Evolutionary conservation across 2,113 vertebrate species (phyloP).

Genomic region (Lophotis ruficrista): DNA sequence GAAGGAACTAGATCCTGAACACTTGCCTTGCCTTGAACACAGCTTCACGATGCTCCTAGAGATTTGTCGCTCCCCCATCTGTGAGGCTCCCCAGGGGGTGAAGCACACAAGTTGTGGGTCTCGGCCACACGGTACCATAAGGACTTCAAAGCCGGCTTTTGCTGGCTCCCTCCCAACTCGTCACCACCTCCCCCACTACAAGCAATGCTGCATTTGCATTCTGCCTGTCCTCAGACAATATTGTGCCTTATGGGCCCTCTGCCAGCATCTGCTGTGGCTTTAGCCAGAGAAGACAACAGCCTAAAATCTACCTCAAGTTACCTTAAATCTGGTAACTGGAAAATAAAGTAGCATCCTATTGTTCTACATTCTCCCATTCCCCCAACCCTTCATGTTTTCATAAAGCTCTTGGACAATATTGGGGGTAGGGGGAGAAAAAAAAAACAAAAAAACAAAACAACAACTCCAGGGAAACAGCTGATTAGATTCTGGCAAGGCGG

Average conservation of each 20-base stretch:
- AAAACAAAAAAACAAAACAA: background rate
- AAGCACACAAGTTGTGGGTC: background rate
- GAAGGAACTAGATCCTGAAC: background rate
- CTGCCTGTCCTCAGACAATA: background rate
- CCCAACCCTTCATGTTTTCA: constrained; percentile 79
- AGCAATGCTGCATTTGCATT: background rate
- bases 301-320: background rate
- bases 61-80: background rate
- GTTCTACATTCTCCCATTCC: constrained; percentile 63
- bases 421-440: constrained; percentile 9
- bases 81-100: background rate
- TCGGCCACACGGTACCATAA: background rate
- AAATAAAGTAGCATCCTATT: constrained; percentile 42
- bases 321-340: background rate
- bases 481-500: constrained; percentile 96
- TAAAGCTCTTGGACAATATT: constrained; percentile 82
- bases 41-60: background rate
- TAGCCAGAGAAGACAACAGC: background rate
- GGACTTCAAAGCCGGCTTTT: background rate
- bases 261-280: constrained; percentile 16
- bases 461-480: constrained; percentile 84
- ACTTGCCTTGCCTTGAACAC: background rate
- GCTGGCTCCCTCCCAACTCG: background rate
- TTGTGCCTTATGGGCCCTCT: background rate
- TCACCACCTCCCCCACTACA: background rate